phyloP scores from a whole-genome alignment of 37 sponge, comb jelly and placozoan genomes.

The Mnemiopsis leidyi region DNA sequence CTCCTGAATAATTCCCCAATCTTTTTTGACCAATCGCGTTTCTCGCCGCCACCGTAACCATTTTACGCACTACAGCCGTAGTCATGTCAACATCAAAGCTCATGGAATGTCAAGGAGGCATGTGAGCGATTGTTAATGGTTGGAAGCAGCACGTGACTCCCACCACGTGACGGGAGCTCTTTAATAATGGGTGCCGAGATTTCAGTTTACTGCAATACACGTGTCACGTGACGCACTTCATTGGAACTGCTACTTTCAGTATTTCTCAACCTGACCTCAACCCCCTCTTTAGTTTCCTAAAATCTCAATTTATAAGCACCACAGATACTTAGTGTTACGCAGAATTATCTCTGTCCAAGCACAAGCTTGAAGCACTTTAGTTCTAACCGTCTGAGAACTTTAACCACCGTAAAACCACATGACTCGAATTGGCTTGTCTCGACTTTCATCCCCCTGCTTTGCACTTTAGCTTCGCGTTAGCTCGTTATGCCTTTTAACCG shows the following conservation, averaged over 20 bases:
- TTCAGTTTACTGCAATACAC: neutral
- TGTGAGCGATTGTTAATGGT: neutral
- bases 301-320: too few species aligned
- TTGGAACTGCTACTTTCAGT: neutral
- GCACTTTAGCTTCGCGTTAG: neutral
- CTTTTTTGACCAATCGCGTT: neutral
- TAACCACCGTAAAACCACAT: neutral
- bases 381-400: neutral
- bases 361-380: too few species aligned
- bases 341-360: too few species aligned
- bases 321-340: too few species aligned
- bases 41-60: neutral
- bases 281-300: too few species aligned
- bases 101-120: slow-evolving; percentile 16
- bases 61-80: slow-evolving; percentile 52
- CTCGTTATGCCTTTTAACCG: neutral
- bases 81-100: slow-evolving; percentile 24
- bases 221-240: neutral
- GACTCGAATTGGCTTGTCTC: neutral
- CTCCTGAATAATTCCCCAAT: neutral
- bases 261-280: too few species aligned
- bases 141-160: neutral
- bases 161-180: slow-evolving; percentile 20
- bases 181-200: slow-evolving; percentile 6
- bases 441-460: neutral